phyloP scores from a whole-genome alignment of 2,797 vertebrate species.

The Amphiprion clarkii region DNA sequence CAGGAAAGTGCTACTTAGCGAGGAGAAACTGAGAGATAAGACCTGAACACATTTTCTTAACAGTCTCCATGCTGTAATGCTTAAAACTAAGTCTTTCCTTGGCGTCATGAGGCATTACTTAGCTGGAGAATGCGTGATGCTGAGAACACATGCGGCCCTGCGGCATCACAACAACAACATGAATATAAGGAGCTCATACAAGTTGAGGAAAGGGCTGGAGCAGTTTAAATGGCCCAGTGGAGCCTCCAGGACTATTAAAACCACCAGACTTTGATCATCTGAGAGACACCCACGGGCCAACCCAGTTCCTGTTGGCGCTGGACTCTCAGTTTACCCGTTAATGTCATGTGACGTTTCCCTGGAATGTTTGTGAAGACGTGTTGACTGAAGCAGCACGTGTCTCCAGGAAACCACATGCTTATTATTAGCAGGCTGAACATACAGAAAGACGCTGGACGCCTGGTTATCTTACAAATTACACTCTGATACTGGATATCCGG shows the following conservation, averaged over 20 bases:
- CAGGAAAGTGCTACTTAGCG: not conserved
- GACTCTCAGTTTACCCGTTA: constrained; percentile 40
- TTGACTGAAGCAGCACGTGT: constrained; percentile 29
- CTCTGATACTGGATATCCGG: not conserved
- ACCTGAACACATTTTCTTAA: not conserved
- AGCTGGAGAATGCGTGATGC: not conserved
- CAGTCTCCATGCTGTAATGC: not conserved
- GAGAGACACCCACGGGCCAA: constrained; percentile 37
- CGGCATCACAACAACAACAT: constrained; percentile 10
- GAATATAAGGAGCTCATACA: not conserved
- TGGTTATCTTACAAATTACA: constrained; percentile 16
- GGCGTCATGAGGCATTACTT: not conserved
- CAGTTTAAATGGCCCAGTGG: constrained; percentile 2
- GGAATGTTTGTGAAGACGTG: constrained; percentile 60
- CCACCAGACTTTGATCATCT: constrained; percentile 57
- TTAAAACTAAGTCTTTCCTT: constrained; percentile 10
- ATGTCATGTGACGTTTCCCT: constrained; percentile 54
- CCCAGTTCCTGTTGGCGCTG: constrained; percentile 48
- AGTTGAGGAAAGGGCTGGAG: constrained; percentile 12
- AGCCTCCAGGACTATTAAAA: constrained; percentile 47
- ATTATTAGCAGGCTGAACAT: constrained; percentile 29
- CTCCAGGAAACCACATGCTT: constrained; percentile 41
- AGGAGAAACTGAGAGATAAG: not conserved
- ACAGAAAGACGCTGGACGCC: not conserved
- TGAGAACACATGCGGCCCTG: constrained; percentile 2